phyloP scores from a whole-genome alignment of 2,797 vertebrate species.

The Naso thynnoides region DNA sequence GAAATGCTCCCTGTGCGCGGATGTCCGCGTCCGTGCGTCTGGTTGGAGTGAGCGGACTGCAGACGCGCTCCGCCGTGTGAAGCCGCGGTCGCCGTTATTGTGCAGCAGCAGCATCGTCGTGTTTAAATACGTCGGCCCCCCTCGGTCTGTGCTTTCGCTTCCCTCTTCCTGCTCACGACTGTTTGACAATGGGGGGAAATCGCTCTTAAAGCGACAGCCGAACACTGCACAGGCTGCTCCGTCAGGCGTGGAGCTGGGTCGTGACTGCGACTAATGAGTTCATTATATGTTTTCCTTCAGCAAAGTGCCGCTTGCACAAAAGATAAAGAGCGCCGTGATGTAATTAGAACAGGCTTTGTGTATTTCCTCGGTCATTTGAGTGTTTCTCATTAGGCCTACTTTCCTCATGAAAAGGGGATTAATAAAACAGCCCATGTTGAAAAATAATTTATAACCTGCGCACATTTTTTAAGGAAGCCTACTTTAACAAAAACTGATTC shows the following conservation, averaged over 20 bases:
- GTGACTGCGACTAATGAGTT: conserved; percentile 76
- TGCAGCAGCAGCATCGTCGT: conserved; percentile 73
- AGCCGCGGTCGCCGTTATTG: conserved; percentile 58
- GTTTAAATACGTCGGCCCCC: conserved; percentile 79
- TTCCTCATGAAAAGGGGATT: neutral
- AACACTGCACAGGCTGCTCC: conserved; percentile 30
- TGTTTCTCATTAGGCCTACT: neutral
- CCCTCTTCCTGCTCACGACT: conserved; percentile 98
- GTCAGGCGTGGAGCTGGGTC: conserved; percentile 63
- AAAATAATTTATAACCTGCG: neutral
- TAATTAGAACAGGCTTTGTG: conserved; percentile 7
- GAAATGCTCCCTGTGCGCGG: conserved; percentile 6
- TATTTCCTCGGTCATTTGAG: neutral
- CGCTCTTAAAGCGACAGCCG: conserved; percentile 93
- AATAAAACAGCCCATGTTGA: neutral
- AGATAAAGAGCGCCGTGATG: conserved; percentile 36
- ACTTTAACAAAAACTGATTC: too few relatives aligned
- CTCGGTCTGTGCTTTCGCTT: conserved; percentile 91
- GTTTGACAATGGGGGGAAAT: conserved; percentile 98
- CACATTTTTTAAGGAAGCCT: neutral
- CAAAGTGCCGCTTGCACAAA: conserved; percentile 24
- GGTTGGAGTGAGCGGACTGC: neutral
- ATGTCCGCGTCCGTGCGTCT: conserved; percentile 23
- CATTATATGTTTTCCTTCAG: conserved; percentile 43
- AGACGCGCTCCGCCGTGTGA: conserved; percentile 45